Conservation (phyloP, 2,888 invertebrate species). For the Synanthedon andrenaeformis region DNA sequence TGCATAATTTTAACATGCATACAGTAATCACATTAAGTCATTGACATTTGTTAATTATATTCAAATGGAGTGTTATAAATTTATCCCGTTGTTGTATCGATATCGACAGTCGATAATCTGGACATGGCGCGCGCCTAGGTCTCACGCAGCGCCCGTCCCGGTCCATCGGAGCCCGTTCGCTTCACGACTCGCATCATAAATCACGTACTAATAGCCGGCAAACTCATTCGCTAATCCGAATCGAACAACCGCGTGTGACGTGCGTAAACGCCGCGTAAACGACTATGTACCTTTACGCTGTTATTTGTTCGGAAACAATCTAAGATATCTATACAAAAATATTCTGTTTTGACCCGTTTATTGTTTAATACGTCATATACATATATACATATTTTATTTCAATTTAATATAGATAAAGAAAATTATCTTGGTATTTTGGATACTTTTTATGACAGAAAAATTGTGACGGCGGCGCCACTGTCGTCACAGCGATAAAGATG, state of each 20-base stretch:
- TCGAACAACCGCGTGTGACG: conserved; percentile 34
- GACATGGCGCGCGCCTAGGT: conserved; percentile 14
- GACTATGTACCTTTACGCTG: neutral
- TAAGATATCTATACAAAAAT: neutral
- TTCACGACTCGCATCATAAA: conserved; percentile 58
- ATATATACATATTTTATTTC: no score
- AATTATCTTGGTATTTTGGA: no score
- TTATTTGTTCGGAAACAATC: neutral
- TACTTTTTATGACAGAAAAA: no score
- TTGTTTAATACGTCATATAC: no score
- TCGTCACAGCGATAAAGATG: no score
- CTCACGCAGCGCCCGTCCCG: conserved; percentile 52
- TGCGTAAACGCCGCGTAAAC: conserved; percentile 20
- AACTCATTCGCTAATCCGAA: conserved; percentile 66
- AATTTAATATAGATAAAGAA: no score
- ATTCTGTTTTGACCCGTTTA: neutral
- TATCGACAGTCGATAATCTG: conserved; percentile 1
- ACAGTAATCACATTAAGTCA: neutral
- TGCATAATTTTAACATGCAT: neutral
- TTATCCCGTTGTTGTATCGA: neutral
- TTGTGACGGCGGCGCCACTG: no score
- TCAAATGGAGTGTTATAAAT: neutral
- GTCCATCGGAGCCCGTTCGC: conserved; percentile 40
- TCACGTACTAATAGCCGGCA: conserved; percentile 63
- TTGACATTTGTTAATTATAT: neutral